Evolutionary conservation across 2,113 vertebrate species (phyloP), one percentile per base, ranked within the genome.

Genomic region (Corynorhinus townsendii): DNA sequence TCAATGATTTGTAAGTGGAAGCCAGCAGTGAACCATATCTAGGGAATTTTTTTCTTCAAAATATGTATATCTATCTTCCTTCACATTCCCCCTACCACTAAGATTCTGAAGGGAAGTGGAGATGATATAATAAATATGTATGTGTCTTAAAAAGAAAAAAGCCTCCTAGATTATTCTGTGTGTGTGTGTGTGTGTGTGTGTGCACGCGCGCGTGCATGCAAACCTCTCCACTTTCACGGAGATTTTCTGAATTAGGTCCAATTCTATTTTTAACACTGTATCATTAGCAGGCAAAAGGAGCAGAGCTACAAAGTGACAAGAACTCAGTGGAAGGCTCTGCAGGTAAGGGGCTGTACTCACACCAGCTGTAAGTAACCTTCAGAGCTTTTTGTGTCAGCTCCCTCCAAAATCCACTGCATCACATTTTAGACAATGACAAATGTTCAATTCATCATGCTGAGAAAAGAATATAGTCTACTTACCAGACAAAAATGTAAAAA

Each of bases 401-500:
- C 66, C 66, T 92, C 75, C 54, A 94, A 62, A 95, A 89, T 38
- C n/a, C 19, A 95, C 86, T 59, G 62, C 16, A 76, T 52, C 89
- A 54, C 33, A 86, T 90, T 88, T 95, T 66, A 88, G 77, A 95
- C 47, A 90, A 80, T 45, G 47, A 75, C 15, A 86, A 93, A 90
- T 81, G 56, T 72, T 91, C 72, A 84, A 30, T 28, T 77, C 40
- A 90, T 73, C 72, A 92, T 82, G 73, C 72, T 45, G 35, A 80
- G 62, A 90, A 96, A 96, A 86, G 47, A 30, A 94, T 64, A 89
- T 0, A 83, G 75, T 62, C 71, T 85, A 94, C 47, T 43, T 71
- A 56, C 17, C 38, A 91, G 49, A 89, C 28, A 93, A 97, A 93
- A 92, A 76, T 30, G 35, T 77, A 89, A 89, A 93, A 89, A 54